Conservation (phyloP, 2,113 vertebrate species). For the Brachionichthys hirsutus region DNA sequence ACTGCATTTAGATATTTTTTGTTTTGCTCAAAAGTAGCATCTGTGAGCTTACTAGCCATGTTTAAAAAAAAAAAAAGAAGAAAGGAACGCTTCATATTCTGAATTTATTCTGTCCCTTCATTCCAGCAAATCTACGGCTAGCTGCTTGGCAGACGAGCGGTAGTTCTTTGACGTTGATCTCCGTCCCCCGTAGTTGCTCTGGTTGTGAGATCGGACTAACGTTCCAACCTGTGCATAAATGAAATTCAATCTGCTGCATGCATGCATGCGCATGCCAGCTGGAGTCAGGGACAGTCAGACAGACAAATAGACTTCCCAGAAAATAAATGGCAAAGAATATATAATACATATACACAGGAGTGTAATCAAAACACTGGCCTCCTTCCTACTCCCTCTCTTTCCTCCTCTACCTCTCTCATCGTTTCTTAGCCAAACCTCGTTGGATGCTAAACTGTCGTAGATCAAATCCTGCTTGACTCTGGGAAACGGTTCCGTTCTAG, state of each 20-base stretch:
- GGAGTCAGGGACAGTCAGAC: slow-evolving; percentile 55
- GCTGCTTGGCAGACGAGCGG: neutral
- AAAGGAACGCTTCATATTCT: neutral
- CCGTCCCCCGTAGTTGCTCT: slow-evolving; percentile 24
- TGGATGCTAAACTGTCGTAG: slow-evolving; percentile 41
- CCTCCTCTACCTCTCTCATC: slow-evolving; percentile 19
- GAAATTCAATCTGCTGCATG: slow-evolving; percentile 62
- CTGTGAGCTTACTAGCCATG: too few species aligned
- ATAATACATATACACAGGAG: slow-evolving; percentile 63
- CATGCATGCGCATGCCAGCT: slow-evolving; percentile 55
- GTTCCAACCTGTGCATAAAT: slow-evolving; percentile 53
- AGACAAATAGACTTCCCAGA: slow-evolving; percentile 62
- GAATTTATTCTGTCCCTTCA: neutral
- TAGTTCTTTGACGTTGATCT: slow-evolving; percentile 25
- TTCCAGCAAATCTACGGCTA: neutral
- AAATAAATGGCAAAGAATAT: slow-evolving; percentile 57
- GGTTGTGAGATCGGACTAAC: slow-evolving; percentile 25
- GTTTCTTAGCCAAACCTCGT: slow-evolving; percentile 43
- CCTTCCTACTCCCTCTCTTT: slow-evolving; percentile 21
- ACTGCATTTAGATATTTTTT: too few species aligned
- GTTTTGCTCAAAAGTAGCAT: too few species aligned
- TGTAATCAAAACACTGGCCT: slow-evolving; percentile 60
- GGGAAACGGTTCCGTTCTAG: slow-evolving; percentile 60
- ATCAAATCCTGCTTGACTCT: slow-evolving; percentile 63
- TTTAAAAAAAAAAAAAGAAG: too few species aligned